phyloP scores from a whole-genome alignment of 2,113 vertebrate genomes.

The Solea solea region DNA sequence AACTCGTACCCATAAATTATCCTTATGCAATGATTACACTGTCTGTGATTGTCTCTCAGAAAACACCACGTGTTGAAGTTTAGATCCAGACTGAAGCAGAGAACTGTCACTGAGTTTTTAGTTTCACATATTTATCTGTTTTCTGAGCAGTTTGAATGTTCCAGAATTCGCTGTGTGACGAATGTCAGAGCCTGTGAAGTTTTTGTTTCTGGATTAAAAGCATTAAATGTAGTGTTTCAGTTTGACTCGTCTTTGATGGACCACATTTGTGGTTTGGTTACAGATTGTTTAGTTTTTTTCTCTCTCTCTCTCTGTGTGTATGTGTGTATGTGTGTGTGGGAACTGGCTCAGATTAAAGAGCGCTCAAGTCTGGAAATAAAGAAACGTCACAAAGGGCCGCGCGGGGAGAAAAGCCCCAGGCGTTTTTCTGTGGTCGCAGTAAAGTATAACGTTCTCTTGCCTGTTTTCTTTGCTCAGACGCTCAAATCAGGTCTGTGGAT shows the following conservation, averaged over 20 bases:
- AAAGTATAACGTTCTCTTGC: background rate
- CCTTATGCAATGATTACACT: background rate
- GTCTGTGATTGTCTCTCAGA: background rate
- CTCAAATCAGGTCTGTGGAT: background rate
- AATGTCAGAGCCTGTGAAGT: background rate
- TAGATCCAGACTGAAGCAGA: background rate
- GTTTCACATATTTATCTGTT: background rate
- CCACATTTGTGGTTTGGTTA: background rate
- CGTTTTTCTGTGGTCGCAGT: slow-evolving; percentile 14
- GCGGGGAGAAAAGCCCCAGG: slow-evolving; percentile 17
- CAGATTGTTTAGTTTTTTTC: background rate
- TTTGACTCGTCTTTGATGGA: background rate
- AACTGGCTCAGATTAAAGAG: slow-evolving; percentile 21
- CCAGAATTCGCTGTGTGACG: background rate
- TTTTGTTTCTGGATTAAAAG: background rate
- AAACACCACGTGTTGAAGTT: background rate
- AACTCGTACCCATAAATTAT: background rate
- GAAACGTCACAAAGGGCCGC: background rate
- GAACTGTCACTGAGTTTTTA: background rate
- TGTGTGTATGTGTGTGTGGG: background rate
- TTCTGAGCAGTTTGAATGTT: background rate
- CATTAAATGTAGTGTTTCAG: background rate
- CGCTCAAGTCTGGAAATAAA: slow-evolving; percentile 23
- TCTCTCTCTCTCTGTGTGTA: background rate
- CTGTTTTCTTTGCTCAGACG: background rate